Evolutionary conservation across 2,797 vertebrate genomes (phyloP).

Genomic region (Coregonus ussuriensis): DNA sequence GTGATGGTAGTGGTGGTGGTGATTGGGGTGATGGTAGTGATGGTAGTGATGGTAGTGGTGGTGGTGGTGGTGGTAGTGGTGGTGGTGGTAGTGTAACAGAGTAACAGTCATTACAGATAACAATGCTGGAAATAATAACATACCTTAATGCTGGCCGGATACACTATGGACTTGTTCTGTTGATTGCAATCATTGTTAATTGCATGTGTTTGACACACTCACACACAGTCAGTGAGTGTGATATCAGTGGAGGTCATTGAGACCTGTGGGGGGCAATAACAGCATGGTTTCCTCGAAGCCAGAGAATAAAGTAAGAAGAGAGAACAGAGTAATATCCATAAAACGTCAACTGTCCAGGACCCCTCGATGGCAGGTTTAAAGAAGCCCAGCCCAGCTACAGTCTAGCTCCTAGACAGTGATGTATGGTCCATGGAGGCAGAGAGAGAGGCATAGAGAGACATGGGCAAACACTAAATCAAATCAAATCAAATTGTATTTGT

Average conservation of each 20-base stretch:
- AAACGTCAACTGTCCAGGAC: slow-evolving; percentile 41
- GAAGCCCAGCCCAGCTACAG: not conserved
- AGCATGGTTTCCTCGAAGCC: not conserved
- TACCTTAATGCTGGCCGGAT: slow-evolving; percentile 70
- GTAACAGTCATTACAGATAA: slow-evolving; percentile 68
- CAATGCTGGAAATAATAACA: slow-evolving; percentile 77
- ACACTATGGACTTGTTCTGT: slow-evolving; percentile 61
- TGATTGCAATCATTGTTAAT: slow-evolving; percentile 82
- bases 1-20: too few relatives aligned
- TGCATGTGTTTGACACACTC: slow-evolving; percentile 55
- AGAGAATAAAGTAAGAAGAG: not conserved
- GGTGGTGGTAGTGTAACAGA: slow-evolving; percentile 33
- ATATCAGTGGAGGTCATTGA: slow-evolving; percentile 14
- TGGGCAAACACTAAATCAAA: not conserved
- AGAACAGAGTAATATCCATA: slow-evolving; percentile 39
- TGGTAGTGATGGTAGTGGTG: too few relatives aligned
- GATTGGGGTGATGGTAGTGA: too few relatives aligned
- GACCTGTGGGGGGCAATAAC: not conserved
- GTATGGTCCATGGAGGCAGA: not conserved
- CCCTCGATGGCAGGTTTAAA: slow-evolving; percentile 25
- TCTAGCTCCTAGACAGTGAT: not conserved
- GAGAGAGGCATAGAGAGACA: not conserved
- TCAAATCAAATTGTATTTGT: too few relatives aligned
- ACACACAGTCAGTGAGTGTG: not conserved
- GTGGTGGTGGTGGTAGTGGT: too few relatives aligned